These are phyloP conservation scores for Diplazon laetatorius DNA, from an alignment of 2,888 invertebrate species.

Conservation along the genomic window DNA sequence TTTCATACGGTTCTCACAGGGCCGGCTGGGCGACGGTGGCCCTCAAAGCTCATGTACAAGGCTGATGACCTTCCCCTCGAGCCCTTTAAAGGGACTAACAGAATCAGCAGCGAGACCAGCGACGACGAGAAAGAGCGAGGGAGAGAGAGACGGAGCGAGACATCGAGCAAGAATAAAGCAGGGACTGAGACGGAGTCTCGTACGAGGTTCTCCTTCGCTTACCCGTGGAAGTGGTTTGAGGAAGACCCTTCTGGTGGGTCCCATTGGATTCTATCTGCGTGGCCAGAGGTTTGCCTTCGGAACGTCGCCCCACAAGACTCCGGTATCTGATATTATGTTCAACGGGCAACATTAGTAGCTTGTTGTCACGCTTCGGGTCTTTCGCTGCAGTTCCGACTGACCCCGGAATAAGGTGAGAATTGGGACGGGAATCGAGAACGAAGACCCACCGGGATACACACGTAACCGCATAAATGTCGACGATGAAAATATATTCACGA, in stretches of 20 bases:
- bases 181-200: no score
- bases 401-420: neutral
- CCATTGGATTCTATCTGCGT: constrained; percentile 22
- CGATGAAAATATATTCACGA: no score
- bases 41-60: constrained; percentile 57
- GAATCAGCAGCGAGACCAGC: neutral
- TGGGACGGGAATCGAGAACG: neutral
- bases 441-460: no score
- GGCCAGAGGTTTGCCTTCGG: constrained; percentile 24
- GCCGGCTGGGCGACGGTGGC: constrained; percentile 30
- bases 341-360: neutral
- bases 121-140: neutral
- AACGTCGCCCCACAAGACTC: neutral
- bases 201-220: constrained; percentile 2
- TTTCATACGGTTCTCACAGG: constrained; percentile 79
- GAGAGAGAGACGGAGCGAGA: neutral
- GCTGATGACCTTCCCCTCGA: constrained; percentile 73
- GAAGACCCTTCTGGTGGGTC: constrained; percentile 42
- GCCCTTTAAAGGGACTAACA: constrained; percentile 71
- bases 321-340: neutral
- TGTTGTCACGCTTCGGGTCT: neutral
- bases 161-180: neutral
- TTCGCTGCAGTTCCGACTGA: constrained; percentile 3
- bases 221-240: constrained; percentile 70
- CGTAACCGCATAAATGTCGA: no score